Evolutionary conservation across 2,888 invertebrate species (phyloP), one percentile per base, ranked within the genome.

Genomic region (Augiades crinisus): DNA sequence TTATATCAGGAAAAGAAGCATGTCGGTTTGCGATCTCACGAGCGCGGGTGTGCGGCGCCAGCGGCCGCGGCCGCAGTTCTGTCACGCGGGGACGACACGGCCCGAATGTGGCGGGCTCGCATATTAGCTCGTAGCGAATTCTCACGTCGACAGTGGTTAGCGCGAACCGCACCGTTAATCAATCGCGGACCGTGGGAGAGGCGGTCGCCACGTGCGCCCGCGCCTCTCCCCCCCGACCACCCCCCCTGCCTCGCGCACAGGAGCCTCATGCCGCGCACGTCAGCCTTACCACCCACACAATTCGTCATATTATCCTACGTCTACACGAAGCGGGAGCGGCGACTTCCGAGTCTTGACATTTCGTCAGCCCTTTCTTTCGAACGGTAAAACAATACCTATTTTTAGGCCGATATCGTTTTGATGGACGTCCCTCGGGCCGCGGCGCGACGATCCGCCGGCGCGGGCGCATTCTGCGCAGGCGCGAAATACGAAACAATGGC

Each of bases 401-500:
- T 73, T 72, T 71, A 65, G 66, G 62, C 55, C 53, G 62, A 57
- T 56, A 41, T 56, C 58, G 53, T 56, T 57, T 61, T 74, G 76
- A 75, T 63, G 70, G 70, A 74, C 64, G 61, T 58, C 56, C 59
- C 50, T 53, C 55, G 50, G 40, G 57, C 16, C 13, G 19, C 47
- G 7, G 27, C 6, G 19, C 27, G n/a, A 1, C 31, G 30, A 27
- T 17, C 7, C 24, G 36, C 41, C 30, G 43, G 41, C 50, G 30
- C 50, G 19, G 52, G 60, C 64, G 63, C 66, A 69, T 71, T 72
- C 72, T 69, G 72, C 63, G 70, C 77, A 79, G 82, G 84, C 84
- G 86, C 81, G 81, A 83, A 84, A 75, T 81, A 78, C 79, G 80
- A 81, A 78, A 86, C 87, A 85, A 88, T 87, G 75, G 86, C 72